A percentile compares a stretch with the other conserved stretches of the same genome.
These are phyloP conservation scores for Lepidocyrtinus sp. DNA, from an alignment of 2,888 invertebrate species.

Conservation along the genomic window DNA sequence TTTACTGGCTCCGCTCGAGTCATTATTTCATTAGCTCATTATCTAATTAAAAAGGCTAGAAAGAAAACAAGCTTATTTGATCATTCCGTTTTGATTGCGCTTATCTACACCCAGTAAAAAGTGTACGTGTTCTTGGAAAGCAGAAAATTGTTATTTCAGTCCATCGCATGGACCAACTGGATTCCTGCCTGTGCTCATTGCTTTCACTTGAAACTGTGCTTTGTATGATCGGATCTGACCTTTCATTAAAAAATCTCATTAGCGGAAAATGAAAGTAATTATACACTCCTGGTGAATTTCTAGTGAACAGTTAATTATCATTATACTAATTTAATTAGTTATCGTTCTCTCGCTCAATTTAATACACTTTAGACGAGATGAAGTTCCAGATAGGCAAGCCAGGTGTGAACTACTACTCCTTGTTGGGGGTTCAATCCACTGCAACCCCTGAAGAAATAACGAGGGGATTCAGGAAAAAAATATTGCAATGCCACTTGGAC, in stretches of 20 bases:
- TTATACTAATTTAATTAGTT: background rate
- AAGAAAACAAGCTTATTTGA: background rate
- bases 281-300: conserved; percentile 16
- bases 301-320: background rate
- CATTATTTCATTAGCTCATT: conserved; percentile 40
- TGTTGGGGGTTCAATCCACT: conserved; percentile 61
- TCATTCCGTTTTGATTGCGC: conserved; percentile 18
- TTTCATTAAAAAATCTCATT: conserved; percentile 17
- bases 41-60: background rate
- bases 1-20: conserved; percentile 25
- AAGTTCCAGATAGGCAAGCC: conserved; percentile 52
- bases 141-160: no score
- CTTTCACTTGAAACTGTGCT: background rate
- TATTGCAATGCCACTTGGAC: conserved; percentile 64
- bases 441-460: conserved; percentile 63
- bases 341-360: background rate
- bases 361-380: conserved; percentile 10
- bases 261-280: conserved; percentile 28
- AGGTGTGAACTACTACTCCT: conserved; percentile 63
- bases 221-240: background rate
- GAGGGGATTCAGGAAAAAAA: conserved; percentile 59
- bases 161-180: no score
- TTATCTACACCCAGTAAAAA: background rate
- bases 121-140: no score
- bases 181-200: background rate